Percentiles rank a stretch among this genome's conserved stretches.
These are phyloP conservation scores for Pectinophora gossypiella DNA, from an alignment of 1,140 invertebrate species.

Conservation along the genomic window DNA sequence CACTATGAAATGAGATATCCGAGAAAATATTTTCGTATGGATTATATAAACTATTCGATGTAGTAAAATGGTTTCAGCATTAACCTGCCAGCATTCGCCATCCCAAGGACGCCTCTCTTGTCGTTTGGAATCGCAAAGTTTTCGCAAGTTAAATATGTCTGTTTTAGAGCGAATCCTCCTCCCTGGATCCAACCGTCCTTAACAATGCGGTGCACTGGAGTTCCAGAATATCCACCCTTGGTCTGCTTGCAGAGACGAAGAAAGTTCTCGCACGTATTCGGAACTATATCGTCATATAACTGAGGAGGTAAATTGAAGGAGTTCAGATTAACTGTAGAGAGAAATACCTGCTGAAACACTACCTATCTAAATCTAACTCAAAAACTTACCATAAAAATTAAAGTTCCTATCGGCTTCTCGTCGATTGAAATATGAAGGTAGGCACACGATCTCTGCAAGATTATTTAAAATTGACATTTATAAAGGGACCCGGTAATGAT, in stretches of 20 bases:
- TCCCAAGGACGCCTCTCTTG: conserved; percentile 72
- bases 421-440: conserved; percentile 68
- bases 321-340: too few relatives aligned
- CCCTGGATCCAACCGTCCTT: conserved; percentile 74
- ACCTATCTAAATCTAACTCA: too few relatives aligned
- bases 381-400: conserved; percentile 70
- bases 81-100: conserved; percentile 72
- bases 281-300: conserved; percentile 73
- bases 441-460: conserved; percentile 72
- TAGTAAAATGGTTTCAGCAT: neutral
- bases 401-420: conserved; percentile 52
- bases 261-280: conserved; percentile 71
- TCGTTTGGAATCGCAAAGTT: conserved; percentile 76
- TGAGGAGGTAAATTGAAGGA: too few relatives aligned
- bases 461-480: too few relatives aligned
- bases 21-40: too few relatives aligned
- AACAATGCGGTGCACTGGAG: conserved; percentile 72
- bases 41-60: too few relatives aligned
- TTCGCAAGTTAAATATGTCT: conserved; percentile 63
- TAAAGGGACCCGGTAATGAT: too few relatives aligned
- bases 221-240: conserved; percentile 61
- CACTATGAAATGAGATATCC: too few relatives aligned
- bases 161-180: conserved; percentile 63
- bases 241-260: conserved; percentile 56
- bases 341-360: too few relatives aligned